Base-by-base conservation (phyloP, 2,888 invertebrate species). In the Capitulum mitella region DNA sequence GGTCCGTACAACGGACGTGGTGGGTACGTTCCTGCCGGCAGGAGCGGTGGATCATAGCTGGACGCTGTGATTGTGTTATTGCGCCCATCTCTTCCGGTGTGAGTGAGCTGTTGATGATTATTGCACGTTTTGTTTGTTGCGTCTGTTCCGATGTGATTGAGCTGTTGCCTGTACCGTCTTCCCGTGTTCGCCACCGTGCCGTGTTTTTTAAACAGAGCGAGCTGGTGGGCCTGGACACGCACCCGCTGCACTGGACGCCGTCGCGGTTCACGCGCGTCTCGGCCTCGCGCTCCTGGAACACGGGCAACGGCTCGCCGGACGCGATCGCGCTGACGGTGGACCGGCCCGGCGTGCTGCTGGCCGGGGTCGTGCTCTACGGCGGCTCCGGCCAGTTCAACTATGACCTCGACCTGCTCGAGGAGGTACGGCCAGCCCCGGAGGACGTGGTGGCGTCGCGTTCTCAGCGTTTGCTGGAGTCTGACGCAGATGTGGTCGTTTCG, bases 301-400 rank as follows among this genome's bases (percentile, higher is more conserved):
- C 97, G 0, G 96, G 97, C 6, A 96, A 95, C 85, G 97, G 97
- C 48, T 95, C 95, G 19, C 95, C 97, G 0, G 98, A 99, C 87
- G 97, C 97, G 0, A 93, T 99, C 83, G 94, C 94, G 84, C 96
- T 98, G 84, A 92, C 92, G 54, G 97, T 98, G 19, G 97, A 98
- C 87, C 89, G 93, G 34, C 89, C 93, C 0, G 97, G 97, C 3
- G 91, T 98, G 77, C 91, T 93, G 40, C 89, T 98, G 64, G 93
- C 93, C 46, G 98, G 98, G 0, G 93, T 93, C 6, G 92, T 92
- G 83, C 91, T 97, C 48, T 98, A 94, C 85, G 93, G 94, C 0
- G 97, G 97, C 0, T 90, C 92, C 3, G 95, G 94, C 1, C 91
- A 90, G 83, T 95, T 95, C 84, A 94, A 95, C 84, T 98, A 96